These are phyloP conservation scores for Syrrhaptes paradoxus DNA, from an alignment of 2,113 vertebrate genomes.

Conservation along the genomic window DNA sequence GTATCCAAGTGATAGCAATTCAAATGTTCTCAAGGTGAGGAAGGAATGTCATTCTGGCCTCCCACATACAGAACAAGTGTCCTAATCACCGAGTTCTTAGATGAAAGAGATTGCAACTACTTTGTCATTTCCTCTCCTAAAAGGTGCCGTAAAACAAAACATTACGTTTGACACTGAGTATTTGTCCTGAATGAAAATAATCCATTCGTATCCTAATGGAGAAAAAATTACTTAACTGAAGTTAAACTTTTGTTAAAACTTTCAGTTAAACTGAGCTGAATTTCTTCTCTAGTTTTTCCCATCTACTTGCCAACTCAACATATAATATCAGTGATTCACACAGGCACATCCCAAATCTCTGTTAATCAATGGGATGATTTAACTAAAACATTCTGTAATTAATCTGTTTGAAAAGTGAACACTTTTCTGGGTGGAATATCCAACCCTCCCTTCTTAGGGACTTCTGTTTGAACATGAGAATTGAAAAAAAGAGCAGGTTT, in stretches of 20 bases:
- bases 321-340: neutral
- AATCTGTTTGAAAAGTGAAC: neutral
- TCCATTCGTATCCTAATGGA: neutral
- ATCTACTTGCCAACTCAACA: neutral
- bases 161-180: neutral
- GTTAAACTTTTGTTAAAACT: neutral
- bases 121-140: neutral
- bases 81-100: neutral
- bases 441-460: neutral
- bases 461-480: neutral
- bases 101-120: neutral
- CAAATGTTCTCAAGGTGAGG: conserved; percentile 3
- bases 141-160: neutral
- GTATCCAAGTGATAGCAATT: neutral
- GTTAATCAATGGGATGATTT: neutral
- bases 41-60: neutral
- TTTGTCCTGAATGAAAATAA: neutral
- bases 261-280: neutral
- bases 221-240: neutral
- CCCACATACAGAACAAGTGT: neutral
- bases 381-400: neutral
- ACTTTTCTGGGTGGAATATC: neutral
- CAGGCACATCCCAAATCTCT: neutral
- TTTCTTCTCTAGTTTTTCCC: neutral
- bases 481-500: neutral